phyloP scores from a whole-genome alignment of 2,113 vertebrate species.

The Rhombomys opimus region DNA sequence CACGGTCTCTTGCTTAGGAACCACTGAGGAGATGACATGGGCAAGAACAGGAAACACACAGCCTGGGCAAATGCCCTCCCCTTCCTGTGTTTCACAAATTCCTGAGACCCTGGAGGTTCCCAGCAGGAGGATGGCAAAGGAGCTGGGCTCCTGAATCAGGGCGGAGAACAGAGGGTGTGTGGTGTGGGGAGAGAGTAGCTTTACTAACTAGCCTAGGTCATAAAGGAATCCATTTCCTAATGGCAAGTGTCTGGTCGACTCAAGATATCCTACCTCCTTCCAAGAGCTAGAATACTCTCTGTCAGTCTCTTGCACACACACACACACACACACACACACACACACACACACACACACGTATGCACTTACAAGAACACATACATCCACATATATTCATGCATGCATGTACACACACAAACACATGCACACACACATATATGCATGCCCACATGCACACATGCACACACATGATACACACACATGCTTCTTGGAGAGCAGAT shows the following conservation, averaged over 20 bases:
- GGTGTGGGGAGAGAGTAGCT: background rate
- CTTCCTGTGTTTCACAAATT: background rate
- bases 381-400: background rate
- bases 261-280: background rate
- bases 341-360: background rate
- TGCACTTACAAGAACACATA: background rate
- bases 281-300: background rate
- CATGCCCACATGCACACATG: background rate
- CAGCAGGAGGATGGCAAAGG: constrained; percentile 37
- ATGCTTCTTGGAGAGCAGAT: constrained; percentile 10
- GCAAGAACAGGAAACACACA: background rate
- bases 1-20: background rate
- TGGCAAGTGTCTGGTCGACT: background rate
- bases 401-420: background rate
- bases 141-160: background rate
- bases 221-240: background rate
- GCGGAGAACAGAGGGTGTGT: background rate
- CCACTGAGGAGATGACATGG: background rate
- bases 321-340: background rate
- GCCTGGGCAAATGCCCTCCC: background rate
- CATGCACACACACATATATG: background rate
- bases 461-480: background rate
- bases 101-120: constrained; percentile 15
- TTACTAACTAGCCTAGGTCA: background rate
- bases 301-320: background rate